Evolutionary conservation across 37 sponge, comb jelly and placozoan genomes (phyloP), one percentile per base, ranked within the genome.

Genomic region (Ianthella basta): DNA sequence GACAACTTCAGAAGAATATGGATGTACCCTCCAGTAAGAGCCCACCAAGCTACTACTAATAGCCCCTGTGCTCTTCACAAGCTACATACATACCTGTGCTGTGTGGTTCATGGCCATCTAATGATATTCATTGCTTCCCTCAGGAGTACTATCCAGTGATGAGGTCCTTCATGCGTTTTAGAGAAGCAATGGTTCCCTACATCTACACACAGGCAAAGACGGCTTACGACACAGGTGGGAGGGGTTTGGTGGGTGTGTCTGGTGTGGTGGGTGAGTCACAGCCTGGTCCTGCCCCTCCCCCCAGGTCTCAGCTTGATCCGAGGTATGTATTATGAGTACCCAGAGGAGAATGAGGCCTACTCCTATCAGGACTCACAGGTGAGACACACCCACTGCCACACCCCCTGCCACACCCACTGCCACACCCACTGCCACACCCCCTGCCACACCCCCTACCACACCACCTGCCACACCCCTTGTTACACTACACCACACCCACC

Each of bases 281-380:
- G 19, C 15, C 41, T 75, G 16, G 12, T 41, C 18, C 21, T 54
- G 53, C 32, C 15, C 24, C 16, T 41, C 70, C 0, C 18, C 29
- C 8, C 38, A 89, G 90, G 90, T 60, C 38, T 92, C 27, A 88
- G 92, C 37, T 35, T 93, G 20, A 69, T 93, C 18, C 39, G 90
- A 8, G 87, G 90, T 56, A 83, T 93, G 87, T 93, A 93, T 83
- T 93, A 89, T 66, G 79, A 84, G 19, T 85, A 80, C 55, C 93
- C 93, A 44, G 90, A 89, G 50, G 63, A 33, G 36, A 37, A 30
- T 54, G 89, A 89, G 55, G 84, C 89, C 16, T 91, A 91, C 64
- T 36, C 57, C 15, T 91, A 40, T 33, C 41, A 75, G 39, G 39
- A 44, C n/a, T 38, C 73, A 72, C 73, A 72, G 30, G 73, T 72